Evolutionary conservation across 2,113 vertebrate species (phyloP), one percentile per base, ranked within the genome.

Genomic region (Sylvia atricapilla): DNA sequence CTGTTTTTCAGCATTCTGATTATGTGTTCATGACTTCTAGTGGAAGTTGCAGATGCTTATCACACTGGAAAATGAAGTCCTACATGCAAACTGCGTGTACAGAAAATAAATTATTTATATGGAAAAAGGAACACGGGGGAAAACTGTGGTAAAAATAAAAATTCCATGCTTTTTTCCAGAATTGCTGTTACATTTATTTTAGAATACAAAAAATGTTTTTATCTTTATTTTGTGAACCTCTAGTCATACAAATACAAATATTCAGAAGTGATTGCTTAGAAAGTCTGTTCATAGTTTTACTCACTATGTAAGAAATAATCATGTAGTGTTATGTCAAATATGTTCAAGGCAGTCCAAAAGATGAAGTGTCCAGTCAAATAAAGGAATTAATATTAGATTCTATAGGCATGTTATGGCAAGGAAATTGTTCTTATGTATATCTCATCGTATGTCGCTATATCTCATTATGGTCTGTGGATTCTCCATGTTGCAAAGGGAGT

Each of bases 251-350:
- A 56, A 78, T 63, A 50, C 9, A 35, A 78, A 18, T 2, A 49
- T 2, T 1, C 28, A 87, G 24, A 15, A 80, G 12, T 0, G 8
- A 17, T 35, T 60, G 8, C 30, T 56, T 37, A 37, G 37, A 37
- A 37, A 37, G 37, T 37, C 37, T 37, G 37, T 8, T 37, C 37
- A 37, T 37, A 10, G 37, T 78, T 67, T 88, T 62, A 28, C 39
- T 78, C 43, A 44, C 9, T 46, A 8, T 4, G 0, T 67, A 62
- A 88, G 50, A 84, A 74, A 41, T 5, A 78, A 19, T 52, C 24
- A 8, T 0, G 0, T 21, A 66, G 15, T 47, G 1, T 60, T 69
- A 43, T 1, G 5, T 37, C 10, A 60, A 28, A 16, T 39, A 11
- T n/a, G 46, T 41, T 39, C 27, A 46, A 89, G 7, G 11, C 20